Evolutionary conservation across 2,888 invertebrate species (phyloP).

Genomic region (Omphaloscelis lunosa): DNA sequence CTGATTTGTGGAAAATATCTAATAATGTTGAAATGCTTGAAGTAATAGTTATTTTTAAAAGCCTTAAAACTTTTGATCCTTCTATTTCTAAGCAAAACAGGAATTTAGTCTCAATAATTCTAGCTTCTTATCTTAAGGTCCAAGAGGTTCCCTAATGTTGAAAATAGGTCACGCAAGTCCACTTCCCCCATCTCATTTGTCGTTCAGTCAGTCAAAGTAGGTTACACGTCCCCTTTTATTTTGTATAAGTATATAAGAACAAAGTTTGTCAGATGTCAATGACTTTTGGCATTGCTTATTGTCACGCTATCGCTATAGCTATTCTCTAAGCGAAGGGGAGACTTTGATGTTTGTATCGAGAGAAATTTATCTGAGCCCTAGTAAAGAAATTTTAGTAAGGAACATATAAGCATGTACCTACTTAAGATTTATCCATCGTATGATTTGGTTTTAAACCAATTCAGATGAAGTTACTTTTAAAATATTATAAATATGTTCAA

Average conservation of each 20-base stretch:
- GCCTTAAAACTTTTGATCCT: neutral
- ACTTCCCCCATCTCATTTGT: constrained; percentile 41
- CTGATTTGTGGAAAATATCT: neutral
- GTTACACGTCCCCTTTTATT: constrained; percentile 55
- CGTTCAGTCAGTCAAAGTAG: constrained; percentile 58
- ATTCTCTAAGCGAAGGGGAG: constrained; percentile 3
- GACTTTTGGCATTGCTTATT: constrained; percentile 55
- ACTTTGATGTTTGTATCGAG: constrained; percentile 15
- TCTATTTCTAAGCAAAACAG: too few relatives aligned
- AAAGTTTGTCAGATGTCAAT: constrained; percentile 35
- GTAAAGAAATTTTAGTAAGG: neutral
- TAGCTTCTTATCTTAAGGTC: constrained; percentile 12
- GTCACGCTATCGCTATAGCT: constrained; percentile 34
- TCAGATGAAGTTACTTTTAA: neutral
- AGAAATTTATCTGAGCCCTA: neutral
- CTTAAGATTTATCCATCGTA: neutral
- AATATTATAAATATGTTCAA: neutral
- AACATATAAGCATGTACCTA: neutral
- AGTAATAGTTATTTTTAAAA: neutral
- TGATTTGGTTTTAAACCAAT: too few relatives aligned
- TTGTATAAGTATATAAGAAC: constrained; percentile 45
- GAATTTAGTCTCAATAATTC: neutral
- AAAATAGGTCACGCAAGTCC: constrained; percentile 60
- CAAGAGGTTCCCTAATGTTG: constrained; percentile 21
- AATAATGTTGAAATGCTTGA: neutral